Evolutionary conservation across 1,140 invertebrate genomes (phyloP), one percentile per base, ranked within the genome.

Genomic region (Hyposmocoma kahamanoa): DNA sequence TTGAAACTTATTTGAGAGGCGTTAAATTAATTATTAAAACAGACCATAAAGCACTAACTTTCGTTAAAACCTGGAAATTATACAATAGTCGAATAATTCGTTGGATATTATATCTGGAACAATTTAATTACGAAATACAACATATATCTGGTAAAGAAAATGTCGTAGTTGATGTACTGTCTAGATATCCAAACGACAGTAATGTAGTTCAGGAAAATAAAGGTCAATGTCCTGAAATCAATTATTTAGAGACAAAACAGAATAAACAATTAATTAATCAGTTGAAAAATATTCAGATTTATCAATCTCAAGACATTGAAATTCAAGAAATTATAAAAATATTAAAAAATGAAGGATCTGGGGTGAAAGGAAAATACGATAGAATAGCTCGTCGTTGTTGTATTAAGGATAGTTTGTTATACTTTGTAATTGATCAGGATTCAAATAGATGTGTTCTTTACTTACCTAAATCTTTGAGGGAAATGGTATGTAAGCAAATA

Each of bases 1-100:
- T 71, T 52, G 50, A 71, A 22, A 62, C 59, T 1, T 54, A 63
- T 42, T 21, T 72, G 11, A 56, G 56, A 36, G 67, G 64, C 1
- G 9, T 39, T 3, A 55, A 53, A 24, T 11, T 64, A 3, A 65
- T 39, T 3, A 72, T 88, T 13, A 45, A 68, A 43, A 88, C 87
- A 0, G 87, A 89, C 52, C 86, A 89, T 51, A 63, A 78, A 38
- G 66, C 74, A 0, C 54, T 88, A 15, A 67, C 53, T 10, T 88
- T 78, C 63, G 52, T 89, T 3, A 63, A 62, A n/a, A 54, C 59
- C 8, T 77, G 77, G 20, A 77, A 69, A 41, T 68, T 83, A 34
- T 60, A 70, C 20, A 80, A 60, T 32, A 61, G 69, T 15, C 42
- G 85, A 42, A 48, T 89, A 2, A 78, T 69, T 1, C 46, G 85